Evolutionary conservation across 2,113 vertebrate species (phyloP), one percentile per base, ranked within the genome.

Genomic region (Nothocercus nigrocapillus): DNA sequence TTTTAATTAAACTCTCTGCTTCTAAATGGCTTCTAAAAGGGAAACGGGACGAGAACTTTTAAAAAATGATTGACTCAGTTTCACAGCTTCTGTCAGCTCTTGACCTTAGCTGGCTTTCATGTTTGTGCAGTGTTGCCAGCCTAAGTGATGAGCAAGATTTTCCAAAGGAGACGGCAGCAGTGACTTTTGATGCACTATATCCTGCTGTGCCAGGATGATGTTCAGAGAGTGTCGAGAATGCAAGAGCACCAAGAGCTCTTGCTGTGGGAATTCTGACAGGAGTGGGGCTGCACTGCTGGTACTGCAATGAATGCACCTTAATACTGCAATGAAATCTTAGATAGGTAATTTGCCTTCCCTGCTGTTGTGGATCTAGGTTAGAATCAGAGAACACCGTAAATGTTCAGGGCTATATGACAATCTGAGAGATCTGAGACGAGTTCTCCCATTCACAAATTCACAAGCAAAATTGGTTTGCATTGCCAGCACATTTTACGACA

Each of bases 1-100:
- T 80, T n/a, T 91, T 56, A 77, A 74, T 72, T 42, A 85, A 90
- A 88, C 40, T 40, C 56, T 54, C 22, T 85, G 62, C 85, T 82
- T 51, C 45, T 40, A 53, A 82, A 53, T 4, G 13, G 59, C 73
- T 36, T 36, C 36, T 87, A 28, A 30, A 59, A 82, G 45, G 28
- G 54, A 79, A 90, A 79, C 14, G 70, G 36, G 49, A 80, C 70
- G 47, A 77, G 20, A 59, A n/a, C 62, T 64, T 82, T 61, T 34
- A 61, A 32, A 62, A 42, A 51, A 51, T 1, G 6, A 17, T 28
- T 14, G 32, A 21, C 63, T 80, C 17, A 18, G 1, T 62, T 61
- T 80, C 40, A 51, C 58, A 76, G 85, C 27, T 91, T 74, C 66
- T 91, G 34, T 34, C 72, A 68, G 19, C 40, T 66, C 66, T 22